phyloP scores from a whole-genome alignment of 2,888 invertebrate species.

The Willowsia nigromaculata region DNA sequence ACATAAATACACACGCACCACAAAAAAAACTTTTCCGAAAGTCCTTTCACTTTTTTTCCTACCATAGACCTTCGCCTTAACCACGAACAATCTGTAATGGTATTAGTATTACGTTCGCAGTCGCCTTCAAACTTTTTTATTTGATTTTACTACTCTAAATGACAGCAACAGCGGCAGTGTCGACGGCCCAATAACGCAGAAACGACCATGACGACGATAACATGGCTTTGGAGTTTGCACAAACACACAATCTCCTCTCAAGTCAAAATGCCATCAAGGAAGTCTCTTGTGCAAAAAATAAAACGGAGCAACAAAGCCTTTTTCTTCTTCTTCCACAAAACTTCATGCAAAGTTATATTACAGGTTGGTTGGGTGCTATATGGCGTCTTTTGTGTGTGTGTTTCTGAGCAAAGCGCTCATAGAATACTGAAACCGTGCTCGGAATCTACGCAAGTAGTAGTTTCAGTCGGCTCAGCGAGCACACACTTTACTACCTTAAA shows the following conservation, averaged over 20 bases:
- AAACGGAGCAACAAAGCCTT: neutral
- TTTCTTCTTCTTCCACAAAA: neutral
- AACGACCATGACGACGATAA: neutral
- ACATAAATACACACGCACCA: neutral
- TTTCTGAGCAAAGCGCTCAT: slow-evolving; percentile 68
- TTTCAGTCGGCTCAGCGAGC: too few species aligned
- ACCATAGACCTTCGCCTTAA: neutral
- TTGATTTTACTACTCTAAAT: too few species aligned
- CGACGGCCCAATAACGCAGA: neutral
- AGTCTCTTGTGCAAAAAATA: neutral
- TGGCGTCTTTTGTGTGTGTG: too few species aligned
- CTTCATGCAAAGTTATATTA: neutral
- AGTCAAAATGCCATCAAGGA: neutral
- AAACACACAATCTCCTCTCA: neutral
- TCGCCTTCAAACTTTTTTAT: too few species aligned
- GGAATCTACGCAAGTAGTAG: slow-evolving; percentile 55
- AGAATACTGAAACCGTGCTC: slow-evolving; percentile 57
- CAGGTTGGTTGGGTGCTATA: slow-evolving; percentile 19
- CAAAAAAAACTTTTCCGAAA: neutral
- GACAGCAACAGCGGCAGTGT: neutral
- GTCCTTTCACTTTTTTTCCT: slow-evolving; percentile 7
- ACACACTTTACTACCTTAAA: neutral
- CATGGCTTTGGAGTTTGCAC: neutral
- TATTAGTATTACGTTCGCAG: too few species aligned
- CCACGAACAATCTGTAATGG: too few species aligned